Evolutionary conservation across 2,888 invertebrate species (phyloP).

Genomic region (Metacarcinus magister): DNA sequence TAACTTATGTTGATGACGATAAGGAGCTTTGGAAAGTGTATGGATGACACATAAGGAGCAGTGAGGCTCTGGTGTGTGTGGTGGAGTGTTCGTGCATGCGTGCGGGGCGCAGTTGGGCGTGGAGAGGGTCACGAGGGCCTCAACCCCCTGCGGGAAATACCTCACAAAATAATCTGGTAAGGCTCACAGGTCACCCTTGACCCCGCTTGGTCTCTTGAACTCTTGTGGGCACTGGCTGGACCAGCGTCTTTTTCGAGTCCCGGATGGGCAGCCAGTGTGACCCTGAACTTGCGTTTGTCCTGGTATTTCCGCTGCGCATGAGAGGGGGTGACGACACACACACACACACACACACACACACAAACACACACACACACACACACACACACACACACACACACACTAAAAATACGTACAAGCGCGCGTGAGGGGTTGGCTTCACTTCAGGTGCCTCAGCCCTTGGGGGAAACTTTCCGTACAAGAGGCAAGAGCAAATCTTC

Average conservation of each 20-base stretch:
- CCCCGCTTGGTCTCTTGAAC: neutral
- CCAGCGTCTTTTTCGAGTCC: neutral
- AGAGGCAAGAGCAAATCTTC: neutral
- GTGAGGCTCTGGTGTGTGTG: neutral
- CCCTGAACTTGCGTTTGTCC: neutral
- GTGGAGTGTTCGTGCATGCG: neutral
- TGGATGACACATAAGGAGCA: neutral
- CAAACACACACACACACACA: no score
- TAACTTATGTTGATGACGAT: neutral
- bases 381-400: no score
- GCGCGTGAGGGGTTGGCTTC: no score
- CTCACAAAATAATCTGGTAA: neutral
- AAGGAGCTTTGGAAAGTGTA: neutral
- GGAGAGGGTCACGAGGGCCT: neutral
- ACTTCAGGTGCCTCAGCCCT: no score
- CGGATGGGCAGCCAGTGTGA: neutral
- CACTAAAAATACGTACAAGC: no score
- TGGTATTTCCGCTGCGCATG: neutral
- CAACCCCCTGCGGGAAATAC: constrained; percentile 1
- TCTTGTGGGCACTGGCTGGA: neutral
- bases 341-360: constrained; percentile 27
- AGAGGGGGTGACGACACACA: neutral
- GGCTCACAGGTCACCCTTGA: neutral
- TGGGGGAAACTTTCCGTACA: no score
- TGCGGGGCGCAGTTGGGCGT: neutral